These are phyloP conservation scores for Calliopsis andreniformis DNA, from an alignment of 1,140 invertebrate genomes.

Conservation along the genomic window DNA sequence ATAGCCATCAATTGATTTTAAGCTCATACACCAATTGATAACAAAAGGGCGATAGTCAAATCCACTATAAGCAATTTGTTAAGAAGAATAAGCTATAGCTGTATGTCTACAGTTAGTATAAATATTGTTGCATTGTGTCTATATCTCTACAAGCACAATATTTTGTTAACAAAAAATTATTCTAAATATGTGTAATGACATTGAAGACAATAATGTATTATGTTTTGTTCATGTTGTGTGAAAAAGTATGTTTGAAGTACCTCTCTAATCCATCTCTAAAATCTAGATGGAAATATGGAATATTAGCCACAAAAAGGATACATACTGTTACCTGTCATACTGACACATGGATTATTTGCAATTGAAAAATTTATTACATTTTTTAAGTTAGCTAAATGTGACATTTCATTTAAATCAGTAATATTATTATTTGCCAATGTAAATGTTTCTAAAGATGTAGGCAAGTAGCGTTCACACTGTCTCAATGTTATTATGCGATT, in stretches of 20 bases:
- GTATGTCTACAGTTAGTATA: slow-evolving; percentile 37
- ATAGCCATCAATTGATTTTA: slow-evolving; percentile 94
- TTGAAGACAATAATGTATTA: slow-evolving; percentile 15
- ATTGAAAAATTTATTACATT: slow-evolving; percentile 91
- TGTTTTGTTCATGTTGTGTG: not conserved
- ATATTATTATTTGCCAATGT: slow-evolving; percentile 93
- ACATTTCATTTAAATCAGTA: slow-evolving; percentile 93
- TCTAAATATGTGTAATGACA: slow-evolving; percentile 17
- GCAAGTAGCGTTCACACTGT: slow-evolving; percentile 91
- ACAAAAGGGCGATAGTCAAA: slow-evolving; percentile 96
- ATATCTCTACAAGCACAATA: slow-evolving; percentile 36
- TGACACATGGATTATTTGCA: slow-evolving; percentile 92
- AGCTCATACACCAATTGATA: slow-evolving; percentile 94
- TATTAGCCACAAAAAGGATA: slow-evolving; percentile 83
- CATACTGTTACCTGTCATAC: slow-evolving; percentile 85
- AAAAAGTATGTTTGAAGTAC: slow-evolving; percentile 19
- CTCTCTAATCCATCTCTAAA: slow-evolving; percentile 29
- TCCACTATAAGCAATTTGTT: slow-evolving; percentile 84
- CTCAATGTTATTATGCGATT: slow-evolving; percentile 92
- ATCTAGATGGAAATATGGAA: slow-evolving; percentile 15
- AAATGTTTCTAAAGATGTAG: slow-evolving; percentile 87
- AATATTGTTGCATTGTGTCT: slow-evolving; percentile 24
- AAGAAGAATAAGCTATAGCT: slow-evolving; percentile 75
- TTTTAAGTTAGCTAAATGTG: slow-evolving; percentile 88
- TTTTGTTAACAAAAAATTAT: slow-evolving; percentile 23